Conservation (phyloP, 2,113 vertebrate species). For the Neoarius graeffei region DNA sequence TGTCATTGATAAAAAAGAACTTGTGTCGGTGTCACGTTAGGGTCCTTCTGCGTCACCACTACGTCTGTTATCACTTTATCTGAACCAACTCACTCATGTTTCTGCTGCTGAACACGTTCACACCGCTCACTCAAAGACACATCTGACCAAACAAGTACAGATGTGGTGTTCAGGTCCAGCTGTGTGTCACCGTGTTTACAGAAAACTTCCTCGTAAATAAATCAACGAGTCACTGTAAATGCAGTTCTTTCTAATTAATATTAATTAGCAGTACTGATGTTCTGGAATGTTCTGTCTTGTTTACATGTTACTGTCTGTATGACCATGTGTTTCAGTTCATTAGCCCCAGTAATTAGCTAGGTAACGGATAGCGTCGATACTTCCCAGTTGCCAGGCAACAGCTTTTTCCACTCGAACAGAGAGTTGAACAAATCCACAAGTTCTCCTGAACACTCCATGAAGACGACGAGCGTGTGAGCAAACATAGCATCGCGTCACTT, state of each 20-base stretch:
- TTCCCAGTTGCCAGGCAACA: neutral
- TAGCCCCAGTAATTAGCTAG: neutral
- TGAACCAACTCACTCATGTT: neutral
- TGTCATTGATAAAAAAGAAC: neutral
- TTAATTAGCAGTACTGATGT: neutral
- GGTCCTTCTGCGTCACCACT: neutral
- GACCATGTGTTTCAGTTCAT: neutral
- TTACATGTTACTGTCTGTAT: neutral
- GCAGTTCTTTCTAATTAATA: neutral
- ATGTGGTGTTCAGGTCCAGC: neutral
- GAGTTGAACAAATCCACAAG: neutral
- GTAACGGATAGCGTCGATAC: neutral
- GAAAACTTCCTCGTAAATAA: neutral
- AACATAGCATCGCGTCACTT: too few relatives aligned
- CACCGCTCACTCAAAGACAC: neutral
- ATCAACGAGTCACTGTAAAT: neutral
- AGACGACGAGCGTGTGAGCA: neutral
- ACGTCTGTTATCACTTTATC: neutral
- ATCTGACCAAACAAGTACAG: neutral
- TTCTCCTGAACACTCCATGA: neutral
- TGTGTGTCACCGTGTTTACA: neutral
- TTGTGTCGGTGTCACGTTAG: neutral
- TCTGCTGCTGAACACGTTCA: neutral
- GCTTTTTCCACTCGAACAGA: neutral
- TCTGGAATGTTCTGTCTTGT: neutral